Evolutionary conservation across 2,113 vertebrate species (phyloP).

Genomic region (Cochlearius cochlearius): DNA sequence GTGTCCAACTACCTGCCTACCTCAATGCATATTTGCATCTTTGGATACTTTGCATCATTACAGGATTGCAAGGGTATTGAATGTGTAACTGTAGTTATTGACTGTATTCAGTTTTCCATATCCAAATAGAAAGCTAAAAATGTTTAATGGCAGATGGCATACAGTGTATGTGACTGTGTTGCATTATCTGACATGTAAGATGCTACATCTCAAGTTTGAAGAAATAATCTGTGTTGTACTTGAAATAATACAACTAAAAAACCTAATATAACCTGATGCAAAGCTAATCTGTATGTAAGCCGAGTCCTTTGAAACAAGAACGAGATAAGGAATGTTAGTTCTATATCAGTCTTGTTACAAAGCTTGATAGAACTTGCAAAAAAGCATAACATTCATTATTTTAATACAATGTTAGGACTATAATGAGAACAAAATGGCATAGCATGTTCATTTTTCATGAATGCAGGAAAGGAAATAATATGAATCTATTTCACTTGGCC

Average conservation of each 20-base stretch:
- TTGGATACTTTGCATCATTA: background rate
- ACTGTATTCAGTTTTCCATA: background rate
- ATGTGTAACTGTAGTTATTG: background rate
- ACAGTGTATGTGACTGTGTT: background rate
- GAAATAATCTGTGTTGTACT: background rate
- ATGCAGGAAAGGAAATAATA: background rate
- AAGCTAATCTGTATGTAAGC: slow-evolving; percentile 11
- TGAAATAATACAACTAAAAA: background rate
- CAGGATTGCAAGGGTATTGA: background rate
- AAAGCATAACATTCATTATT: slow-evolving; percentile 15
- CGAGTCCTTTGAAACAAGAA: background rate
- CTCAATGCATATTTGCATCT: background rate
- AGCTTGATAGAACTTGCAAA: slow-evolving; percentile 19
- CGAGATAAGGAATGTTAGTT: slow-evolving; percentile 34
- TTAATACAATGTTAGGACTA: background rate
- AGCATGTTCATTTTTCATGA: slow-evolving; percentile 15
- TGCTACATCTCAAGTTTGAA: background rate
- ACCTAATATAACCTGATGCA: background rate
- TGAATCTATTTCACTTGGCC: background rate
- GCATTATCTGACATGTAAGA: background rate
- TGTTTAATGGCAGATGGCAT: background rate
- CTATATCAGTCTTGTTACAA: background rate
- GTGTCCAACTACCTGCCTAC: background rate
- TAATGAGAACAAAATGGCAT: slow-evolving; percentile 26
- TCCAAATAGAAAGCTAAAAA: background rate